A percentile compares a stretch with the other conserved stretches of the same genome.
Evolutionary conservation across 2,888 invertebrate species (phyloP).

Genomic region (Punctoribates punctum): DNA sequence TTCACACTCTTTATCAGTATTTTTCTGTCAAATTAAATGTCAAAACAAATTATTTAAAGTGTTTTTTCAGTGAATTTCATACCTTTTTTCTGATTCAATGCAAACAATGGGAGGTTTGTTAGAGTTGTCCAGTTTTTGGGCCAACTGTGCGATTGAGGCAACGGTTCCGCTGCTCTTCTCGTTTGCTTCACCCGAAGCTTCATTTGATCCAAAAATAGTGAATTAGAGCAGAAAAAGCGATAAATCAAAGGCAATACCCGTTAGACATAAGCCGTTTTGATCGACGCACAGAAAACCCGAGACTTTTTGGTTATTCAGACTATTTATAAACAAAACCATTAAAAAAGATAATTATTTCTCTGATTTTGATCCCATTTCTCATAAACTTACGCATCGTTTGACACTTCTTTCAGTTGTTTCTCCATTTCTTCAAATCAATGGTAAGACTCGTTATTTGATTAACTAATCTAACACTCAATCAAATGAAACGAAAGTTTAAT

Average conservation of each 20-base stretch:
- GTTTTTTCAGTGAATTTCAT: neutral
- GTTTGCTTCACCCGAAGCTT: neutral
- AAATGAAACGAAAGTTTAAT: neutral
- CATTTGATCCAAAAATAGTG: neutral
- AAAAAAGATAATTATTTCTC: slow-evolving; percentile 17
- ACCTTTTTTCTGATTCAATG: slow-evolving; percentile 20
- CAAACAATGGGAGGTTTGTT: neutral
- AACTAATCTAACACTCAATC: neutral
- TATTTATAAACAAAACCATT: neutral
- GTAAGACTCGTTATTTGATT: neutral
- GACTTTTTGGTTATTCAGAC: neutral
- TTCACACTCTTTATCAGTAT: neutral
- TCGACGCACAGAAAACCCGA: slow-evolving; percentile 13
- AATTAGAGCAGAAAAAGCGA: neutral
- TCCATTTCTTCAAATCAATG: neutral
- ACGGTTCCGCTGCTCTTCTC: slow-evolving; percentile 17
- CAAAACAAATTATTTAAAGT: neutral
- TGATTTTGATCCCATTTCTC: neutral
- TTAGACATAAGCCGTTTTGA: slow-evolving; percentile 8
- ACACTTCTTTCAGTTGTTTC: slow-evolving; percentile 1
- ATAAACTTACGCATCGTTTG: slow-evolving; percentile 27
- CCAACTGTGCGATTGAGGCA: slow-evolving; percentile 8
- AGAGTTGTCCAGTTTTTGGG: neutral
- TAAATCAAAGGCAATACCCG: neutral
- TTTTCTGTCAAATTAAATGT: neutral